Conservation (phyloP, 2,113 vertebrate species). For the Cebidichthys violaceus region DNA sequence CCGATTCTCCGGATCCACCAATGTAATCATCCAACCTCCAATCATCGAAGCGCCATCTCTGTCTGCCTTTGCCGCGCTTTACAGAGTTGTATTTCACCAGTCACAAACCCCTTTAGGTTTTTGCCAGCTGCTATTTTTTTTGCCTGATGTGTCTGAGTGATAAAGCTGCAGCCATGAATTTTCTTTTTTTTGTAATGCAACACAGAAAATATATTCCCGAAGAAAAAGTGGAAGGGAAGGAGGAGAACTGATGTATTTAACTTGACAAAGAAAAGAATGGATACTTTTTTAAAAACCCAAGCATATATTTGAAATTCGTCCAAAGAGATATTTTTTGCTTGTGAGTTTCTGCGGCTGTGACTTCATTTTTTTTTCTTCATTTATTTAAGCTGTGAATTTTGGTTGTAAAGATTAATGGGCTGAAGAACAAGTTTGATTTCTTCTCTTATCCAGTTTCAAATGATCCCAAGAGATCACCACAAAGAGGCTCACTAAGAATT, state of each 20-base stretch:
- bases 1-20: conserved; percentile 88
- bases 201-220: neutral
- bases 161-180: conserved; percentile 33
- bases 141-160: conserved; percentile 61
- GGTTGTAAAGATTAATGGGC: conserved; percentile 24
- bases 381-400: conserved; percentile 77
- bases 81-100: conserved; percentile 28
- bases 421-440: conserved; percentile 17
- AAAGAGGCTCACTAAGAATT: conserved; percentile 27
- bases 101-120: conserved; percentile 28
- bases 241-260: conserved; percentile 14
- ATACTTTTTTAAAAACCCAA: conserved; percentile 39
- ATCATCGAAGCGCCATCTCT: neutral
- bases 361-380: conserved; percentile 6
- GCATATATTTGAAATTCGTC: conserved; percentile 30
- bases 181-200: conserved; percentile 19
- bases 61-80: conserved; percentile 28
- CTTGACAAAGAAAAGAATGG: conserved; percentile 21
- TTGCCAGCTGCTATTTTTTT: conserved; percentile 46
- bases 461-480: neutral
- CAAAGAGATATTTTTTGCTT: conserved; percentile 51
- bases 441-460: conserved; percentile 24
- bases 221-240: neutral
- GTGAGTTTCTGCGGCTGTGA: conserved; percentile 40
- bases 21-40: conserved; percentile 73